Evolutionary conservation across 2,797 vertebrate genomes (phyloP).

Genomic region (Taenioides sp.): DNA sequence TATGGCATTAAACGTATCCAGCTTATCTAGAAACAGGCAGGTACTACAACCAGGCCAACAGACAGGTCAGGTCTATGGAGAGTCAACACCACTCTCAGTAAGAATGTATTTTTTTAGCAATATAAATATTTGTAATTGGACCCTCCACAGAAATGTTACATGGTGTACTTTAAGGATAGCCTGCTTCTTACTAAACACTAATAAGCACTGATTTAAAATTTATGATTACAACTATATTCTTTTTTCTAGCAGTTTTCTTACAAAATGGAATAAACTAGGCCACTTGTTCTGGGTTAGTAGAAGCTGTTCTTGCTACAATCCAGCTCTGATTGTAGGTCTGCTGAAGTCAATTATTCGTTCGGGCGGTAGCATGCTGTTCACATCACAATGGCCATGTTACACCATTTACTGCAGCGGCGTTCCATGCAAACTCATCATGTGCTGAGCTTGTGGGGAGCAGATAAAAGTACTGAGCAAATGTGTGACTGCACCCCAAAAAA

Average conservation of each 20-base stretch:
- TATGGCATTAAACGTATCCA: no score
- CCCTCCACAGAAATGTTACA: no score
- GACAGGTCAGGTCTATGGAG: no score
- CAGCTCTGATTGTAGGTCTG: slow-evolving; percentile 51
- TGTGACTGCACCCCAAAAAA: slow-evolving; percentile 49
- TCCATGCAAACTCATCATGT: slow-evolving; percentile 66
- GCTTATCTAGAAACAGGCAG: no score
- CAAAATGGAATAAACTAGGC: slow-evolving; percentile 27
- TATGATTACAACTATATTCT: neutral
- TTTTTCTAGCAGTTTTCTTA: neutral
- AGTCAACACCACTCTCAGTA: no score
- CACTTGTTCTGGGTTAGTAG: slow-evolving; percentile 23
- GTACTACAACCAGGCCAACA: no score
- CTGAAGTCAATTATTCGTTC: slow-evolving; percentile 66
- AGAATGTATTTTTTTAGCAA: no score
- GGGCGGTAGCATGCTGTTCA: slow-evolving; percentile 69
- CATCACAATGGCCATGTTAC: slow-evolving; percentile 67
- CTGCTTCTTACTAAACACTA: neutral
- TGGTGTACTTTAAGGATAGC: no score
- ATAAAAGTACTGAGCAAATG: slow-evolving; percentile 57
- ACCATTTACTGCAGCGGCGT: slow-evolving; percentile 59
- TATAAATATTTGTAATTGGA: no score
- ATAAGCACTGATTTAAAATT: neutral
- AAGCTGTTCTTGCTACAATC: slow-evolving; percentile 39
- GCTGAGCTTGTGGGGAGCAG: slow-evolving; percentile 54